Evolutionary conservation across 2,113 vertebrate genomes (phyloP).

Genomic region (Grammomys dolichurus): DNA sequence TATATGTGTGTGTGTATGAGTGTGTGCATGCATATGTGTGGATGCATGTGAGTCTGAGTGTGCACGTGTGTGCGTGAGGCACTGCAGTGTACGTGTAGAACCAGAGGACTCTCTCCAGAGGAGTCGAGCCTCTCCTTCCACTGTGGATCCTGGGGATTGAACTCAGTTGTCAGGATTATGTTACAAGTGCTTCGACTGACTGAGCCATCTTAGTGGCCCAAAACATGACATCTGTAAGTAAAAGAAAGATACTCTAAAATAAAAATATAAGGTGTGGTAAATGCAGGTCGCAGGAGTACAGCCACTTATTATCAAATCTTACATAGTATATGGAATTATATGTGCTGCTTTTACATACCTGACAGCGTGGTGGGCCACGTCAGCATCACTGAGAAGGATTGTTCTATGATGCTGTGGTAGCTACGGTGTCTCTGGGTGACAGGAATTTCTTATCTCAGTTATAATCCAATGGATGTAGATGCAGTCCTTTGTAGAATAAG

Average conservation of each 20-base stretch:
- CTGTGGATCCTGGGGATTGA: neutral
- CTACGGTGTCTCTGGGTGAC: neutral
- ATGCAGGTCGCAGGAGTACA: neutral
- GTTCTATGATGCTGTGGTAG: neutral
- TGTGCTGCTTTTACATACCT: neutral
- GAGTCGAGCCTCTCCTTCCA: neutral
- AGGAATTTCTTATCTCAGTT: neutral
- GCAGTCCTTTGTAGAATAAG: neutral
- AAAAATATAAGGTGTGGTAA: neutral
- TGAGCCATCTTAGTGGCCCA: neutral
- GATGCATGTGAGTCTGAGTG: neutral
- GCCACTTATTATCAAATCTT: neutral
- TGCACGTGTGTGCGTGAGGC: neutral
- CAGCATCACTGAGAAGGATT: neutral
- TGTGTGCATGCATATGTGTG: neutral
- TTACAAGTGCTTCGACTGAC: neutral
- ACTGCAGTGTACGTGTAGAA: neutral
- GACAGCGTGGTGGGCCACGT: neutral
- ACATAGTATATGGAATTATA: neutral
- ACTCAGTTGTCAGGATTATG: neutral
- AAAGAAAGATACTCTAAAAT: neutral
- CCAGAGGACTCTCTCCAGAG: neutral
- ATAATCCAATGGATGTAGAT: neutral
- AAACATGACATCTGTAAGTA: neutral
- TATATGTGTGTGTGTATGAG: neutral